Evolutionary conservation across 2,797 vertebrate genomes (phyloP), one percentile per base, ranked within the genome.

Genomic region (Bryconaethiops microstoma): DNA sequence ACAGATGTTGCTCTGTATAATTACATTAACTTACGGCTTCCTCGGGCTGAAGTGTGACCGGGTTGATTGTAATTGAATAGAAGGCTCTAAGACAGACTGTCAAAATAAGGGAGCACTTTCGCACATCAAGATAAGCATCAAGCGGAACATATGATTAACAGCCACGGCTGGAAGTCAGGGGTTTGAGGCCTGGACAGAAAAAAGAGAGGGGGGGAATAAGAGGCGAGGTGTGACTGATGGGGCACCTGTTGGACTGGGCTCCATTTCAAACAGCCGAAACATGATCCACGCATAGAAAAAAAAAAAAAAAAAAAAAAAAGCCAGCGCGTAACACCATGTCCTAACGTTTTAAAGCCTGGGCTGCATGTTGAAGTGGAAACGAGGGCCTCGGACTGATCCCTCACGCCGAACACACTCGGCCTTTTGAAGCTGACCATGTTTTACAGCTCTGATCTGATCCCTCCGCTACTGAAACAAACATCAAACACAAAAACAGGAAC

Each of bases 171-270:
- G 81, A 67, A 54, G 35, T 48, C 71, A 63, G 45, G 73, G 74
- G 57, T 39, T 57, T 70, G 72, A 73, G 45, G 71, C 45, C 48
- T 45, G 69, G 63, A 50, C 19, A n/a, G 50, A 62, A 77, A 6
- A 19, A 39, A 40, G 59, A 17, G 29, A 42, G 67, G 55, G 88
- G 76, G n/a, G n/a, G n/a, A n/a, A n/a, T n/a, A n/a, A n/a, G n/a
- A n/a, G n/a, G n/a, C n/a, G 88, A 84, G 86, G 88, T 90, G 91
- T 93, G 93, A 94, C 92, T 91, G 92, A 95, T 93, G 91, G 86
- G 90, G 92, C 94, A 95, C 94, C 93, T 95, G 93, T 91, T 92
- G 82, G 88, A 90, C 89, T 89, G 90, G 90, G 91, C 90, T 93
- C 87, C 0, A 91, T 93, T 94, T 94, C 92, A 90, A 87, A 89